Evolutionary conservation across 2,888 invertebrate genomes (phyloP), one percentile per base, ranked within the genome.

Genomic region (Acholoe squamosa): DNA sequence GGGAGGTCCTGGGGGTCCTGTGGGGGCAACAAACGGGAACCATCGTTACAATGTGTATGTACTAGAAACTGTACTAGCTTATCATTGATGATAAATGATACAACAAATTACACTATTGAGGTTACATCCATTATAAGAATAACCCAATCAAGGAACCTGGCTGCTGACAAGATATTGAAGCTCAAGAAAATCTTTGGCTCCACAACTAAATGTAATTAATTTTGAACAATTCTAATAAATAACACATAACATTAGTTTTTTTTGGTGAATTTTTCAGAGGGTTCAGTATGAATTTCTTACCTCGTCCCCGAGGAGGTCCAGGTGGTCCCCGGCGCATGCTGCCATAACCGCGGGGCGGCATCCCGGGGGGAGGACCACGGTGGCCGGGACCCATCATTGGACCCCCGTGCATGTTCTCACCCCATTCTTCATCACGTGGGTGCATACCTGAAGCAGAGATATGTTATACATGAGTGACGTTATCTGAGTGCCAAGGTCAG

Each of bases 321-420:
- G 54, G 86, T 5, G 14, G 52, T 7, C 86, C 86, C 10, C 54
- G 54, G 1, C 16, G 14, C 25, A 22, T 51, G 31, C 25, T 56
- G 43, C 67, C 76, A 12, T 22, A 92, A 92, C n/a, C 92, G 52
- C 51, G 43, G 56, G 28, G 77, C 71, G 0, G 92, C 91, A 34
- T 91, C 91, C 0, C 92, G 92, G 76, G 91, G 61, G 61, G 91
- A 10, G 86, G 91, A n/a, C 31, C 43, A 25, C 84, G 52, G 28
- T 0, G 31, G 22, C 93, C 93, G 67, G 90, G 92, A 0, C 90
- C 90, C 61, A 88, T 91, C 43, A 90, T 91, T 0, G 92, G 92
- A 19, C 93, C 93, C 25, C 93, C 93, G 91, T 92, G 91, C 91
- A 93, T 93, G 89, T 92, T 92, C 52, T 92, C 92, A 22, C 92